phyloP scores from a whole-genome alignment of 2,888 invertebrate species.

The Drosophila paramelanica region DNA sequence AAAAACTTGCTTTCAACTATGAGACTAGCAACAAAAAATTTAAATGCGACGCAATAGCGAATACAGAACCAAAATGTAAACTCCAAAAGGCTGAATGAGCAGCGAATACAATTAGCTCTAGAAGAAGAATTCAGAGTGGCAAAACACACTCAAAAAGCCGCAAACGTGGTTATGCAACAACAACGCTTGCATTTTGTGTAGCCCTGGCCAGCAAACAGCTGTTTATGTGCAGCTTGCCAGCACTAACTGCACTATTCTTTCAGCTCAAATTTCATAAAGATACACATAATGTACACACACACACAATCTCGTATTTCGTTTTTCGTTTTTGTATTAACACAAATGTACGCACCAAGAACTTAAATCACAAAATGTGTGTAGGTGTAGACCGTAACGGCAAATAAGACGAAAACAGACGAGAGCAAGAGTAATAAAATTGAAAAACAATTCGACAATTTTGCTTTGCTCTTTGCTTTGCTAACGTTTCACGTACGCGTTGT shows the following conservation, averaged over 20 bases:
- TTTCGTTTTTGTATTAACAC: constrained; percentile 18
- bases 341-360: constrained; percentile 57
- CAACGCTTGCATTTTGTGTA: constrained; percentile 47
- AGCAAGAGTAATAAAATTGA: constrained; percentile 45
- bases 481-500: constrained; percentile 54
- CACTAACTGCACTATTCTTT: constrained; percentile 27
- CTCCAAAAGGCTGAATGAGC: constrained; percentile 1
- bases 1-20: constrained; percentile 7
- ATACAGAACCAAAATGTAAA: neutral
- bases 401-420: constrained; percentile 43
- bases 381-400: constrained; percentile 34
- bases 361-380: constrained; percentile 46
- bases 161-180: constrained; percentile 53
- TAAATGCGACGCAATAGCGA: constrained; percentile 56
- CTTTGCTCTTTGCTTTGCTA: constrained; percentile 53
- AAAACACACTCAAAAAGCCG: constrained; percentile 4
- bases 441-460: constrained; percentile 60
- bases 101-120: neutral
- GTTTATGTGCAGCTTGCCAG: constrained; percentile 48
- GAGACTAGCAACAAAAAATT: constrained; percentile 11
- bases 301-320: neutral
- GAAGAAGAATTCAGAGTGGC: neutral
- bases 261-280: constrained; percentile 52
- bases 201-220: constrained; percentile 56
- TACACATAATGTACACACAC: constrained; percentile 14